Evolutionary conservation across 2,113 vertebrate species (phyloP).

Genomic region (Larimichthys crocea): DNA sequence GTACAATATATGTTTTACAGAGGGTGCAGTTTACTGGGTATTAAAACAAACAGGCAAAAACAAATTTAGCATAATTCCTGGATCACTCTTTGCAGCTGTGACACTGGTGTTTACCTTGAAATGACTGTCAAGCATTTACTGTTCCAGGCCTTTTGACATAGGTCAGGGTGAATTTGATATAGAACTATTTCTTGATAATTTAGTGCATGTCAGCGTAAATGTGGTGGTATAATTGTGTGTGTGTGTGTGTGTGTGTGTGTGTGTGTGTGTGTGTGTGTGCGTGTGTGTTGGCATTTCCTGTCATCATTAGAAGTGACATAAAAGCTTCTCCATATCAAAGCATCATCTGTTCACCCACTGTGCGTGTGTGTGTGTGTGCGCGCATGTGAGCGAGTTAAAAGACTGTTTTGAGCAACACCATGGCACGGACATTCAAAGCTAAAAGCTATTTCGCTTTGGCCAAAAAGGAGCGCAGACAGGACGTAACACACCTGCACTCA

Average conservation of each 20-base stretch:
- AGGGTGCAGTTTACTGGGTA: neutral
- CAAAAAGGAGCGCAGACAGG: constrained; percentile 20
- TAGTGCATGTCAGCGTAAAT: constrained; percentile 4
- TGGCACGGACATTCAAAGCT: constrained; percentile 57
- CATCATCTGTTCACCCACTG: constrained; percentile 63
- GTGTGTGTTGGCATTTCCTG: constrained; percentile 56
- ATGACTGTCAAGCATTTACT: neutral
- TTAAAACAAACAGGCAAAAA: constrained; percentile 3
- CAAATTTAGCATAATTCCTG: neutral
- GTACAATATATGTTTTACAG: neutral
- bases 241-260: neutral
- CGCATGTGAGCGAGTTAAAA: constrained; percentile 57
- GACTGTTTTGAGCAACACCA: constrained; percentile 62
- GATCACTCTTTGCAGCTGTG: neutral
- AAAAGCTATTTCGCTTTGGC: constrained; percentile 36
- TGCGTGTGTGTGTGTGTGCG: constrained; percentile 11
- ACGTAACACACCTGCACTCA: neutral
- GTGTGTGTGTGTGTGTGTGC: constrained; percentile 13
- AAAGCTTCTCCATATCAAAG: constrained; percentile 74
- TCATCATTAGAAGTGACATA: constrained; percentile 66
- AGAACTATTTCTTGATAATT: constrained; percentile 8
- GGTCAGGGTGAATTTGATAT: constrained; percentile 19
- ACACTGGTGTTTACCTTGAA: constrained; percentile 3
- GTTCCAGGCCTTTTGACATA: neutral
- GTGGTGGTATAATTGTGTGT: neutral